phyloP scores from a whole-genome alignment of 2,888 invertebrate species.

The Mystacides longicornis region DNA sequence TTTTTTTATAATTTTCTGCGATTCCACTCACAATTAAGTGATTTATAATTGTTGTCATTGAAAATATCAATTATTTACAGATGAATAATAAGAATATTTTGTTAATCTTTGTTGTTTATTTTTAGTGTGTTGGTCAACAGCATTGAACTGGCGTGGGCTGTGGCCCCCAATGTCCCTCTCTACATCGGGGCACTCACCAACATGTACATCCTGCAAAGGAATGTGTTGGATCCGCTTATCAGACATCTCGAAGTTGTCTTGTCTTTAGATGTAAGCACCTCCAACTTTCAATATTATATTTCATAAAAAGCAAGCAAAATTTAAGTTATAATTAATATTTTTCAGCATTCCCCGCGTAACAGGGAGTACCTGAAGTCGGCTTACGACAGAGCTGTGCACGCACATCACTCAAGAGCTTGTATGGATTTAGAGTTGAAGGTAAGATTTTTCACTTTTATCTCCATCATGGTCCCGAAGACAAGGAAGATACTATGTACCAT shows the following conservation, averaged over 20 bases:
- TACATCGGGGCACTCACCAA: slow-evolving; percentile 8
- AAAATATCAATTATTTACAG: too few relatives aligned
- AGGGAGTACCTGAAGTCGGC: background rate
- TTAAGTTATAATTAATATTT: background rate
- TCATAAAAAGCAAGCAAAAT: background rate
- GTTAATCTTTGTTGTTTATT: background rate
- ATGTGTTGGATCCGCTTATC: background rate
- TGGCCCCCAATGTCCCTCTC: slow-evolving; percentile 4
- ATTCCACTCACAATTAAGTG: too few relatives aligned
- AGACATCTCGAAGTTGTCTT: background rate
- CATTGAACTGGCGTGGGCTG: slow-evolving; percentile 7
- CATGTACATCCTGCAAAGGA: slow-evolving; percentile 12
- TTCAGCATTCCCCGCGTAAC: background rate
- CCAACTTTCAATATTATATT: too few relatives aligned
- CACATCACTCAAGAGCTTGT: background rate
- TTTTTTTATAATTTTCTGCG: too few relatives aligned
- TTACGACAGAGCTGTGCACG: background rate
- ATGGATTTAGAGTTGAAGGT: background rate
- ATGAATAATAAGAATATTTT: too few relatives aligned
- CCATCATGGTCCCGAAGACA: too few relatives aligned
- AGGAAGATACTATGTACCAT: too few relatives aligned
- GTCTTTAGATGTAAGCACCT: background rate
- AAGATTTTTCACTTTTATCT: too few relatives aligned
- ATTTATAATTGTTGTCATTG: too few relatives aligned
- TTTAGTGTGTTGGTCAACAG: slow-evolving; percentile 7